Conservation (phyloP, 2,888 invertebrate species). For the Xanthia icteritia region DNA sequence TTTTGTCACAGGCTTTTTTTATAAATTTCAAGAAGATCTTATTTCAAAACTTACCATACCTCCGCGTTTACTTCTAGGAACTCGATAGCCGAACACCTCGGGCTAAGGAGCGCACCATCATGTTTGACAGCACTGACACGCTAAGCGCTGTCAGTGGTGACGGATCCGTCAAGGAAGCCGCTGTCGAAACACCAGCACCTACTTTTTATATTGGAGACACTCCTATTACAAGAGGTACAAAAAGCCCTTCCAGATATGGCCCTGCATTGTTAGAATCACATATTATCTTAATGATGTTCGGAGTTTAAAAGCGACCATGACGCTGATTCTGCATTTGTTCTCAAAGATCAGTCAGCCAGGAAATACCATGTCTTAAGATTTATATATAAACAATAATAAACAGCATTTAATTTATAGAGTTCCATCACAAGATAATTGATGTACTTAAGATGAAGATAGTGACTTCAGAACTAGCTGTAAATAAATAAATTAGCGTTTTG, state of each 20-base stretch:
- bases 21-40: neutral
- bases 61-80: conserved; percentile 74
- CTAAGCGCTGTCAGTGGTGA: conserved; percentile 87
- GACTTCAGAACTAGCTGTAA: neutral
- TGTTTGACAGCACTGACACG: conserved; percentile 89
- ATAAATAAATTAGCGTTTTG: neutral
- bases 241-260: no score
- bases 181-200: conserved; percentile 84
- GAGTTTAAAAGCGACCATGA: neutral
- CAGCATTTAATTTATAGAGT: neutral
- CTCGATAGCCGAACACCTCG: conserved; percentile 83
- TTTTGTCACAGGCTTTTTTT: neutral
- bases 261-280: neutral
- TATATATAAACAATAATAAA: neutral
- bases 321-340: neutral
- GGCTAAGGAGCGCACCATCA: conserved; percentile 87
- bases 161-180: conserved; percentile 83
- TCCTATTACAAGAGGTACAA: conserved; percentile 85
- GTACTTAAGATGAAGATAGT: neutral
- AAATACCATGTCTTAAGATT: neutral
- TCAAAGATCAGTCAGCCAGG: neutral
- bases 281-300: neutral
- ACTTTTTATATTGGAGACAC: conserved; percentile 89
- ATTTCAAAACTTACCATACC: conserved; percentile 1
- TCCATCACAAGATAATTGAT: neutral